Base-by-base conservation (phyloP, 2,888 invertebrate species). In the Lymantria monacha region DNA sequence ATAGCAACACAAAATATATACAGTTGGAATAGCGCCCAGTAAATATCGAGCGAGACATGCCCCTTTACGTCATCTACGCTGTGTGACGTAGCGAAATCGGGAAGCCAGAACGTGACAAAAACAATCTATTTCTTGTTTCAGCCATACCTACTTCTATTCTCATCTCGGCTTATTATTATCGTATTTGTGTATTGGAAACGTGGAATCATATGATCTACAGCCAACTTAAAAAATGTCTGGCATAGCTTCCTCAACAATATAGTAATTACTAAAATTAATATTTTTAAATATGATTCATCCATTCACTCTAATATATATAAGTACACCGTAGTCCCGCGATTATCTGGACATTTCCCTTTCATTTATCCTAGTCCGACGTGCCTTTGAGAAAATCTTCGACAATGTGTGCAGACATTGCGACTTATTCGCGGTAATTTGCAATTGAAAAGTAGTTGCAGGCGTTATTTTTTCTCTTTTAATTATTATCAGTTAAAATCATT, bases 1-100 rank as follows among this genome's bases (percentile, higher is more conserved):
- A 33, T 8, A 5, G 10, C 10, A 33, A 10, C 10, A 33, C 11
- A 38, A 38, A 38, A 38, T 38, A n/a, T 36, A 38, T 38, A 7
- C 2, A 38, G 12, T 50, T 50, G 50, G 50, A 42, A 50, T 37
- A 37, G 9, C 46, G 50, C 50, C 50, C 46, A 42, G 30, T 46
- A 46, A 46, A 46, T 46, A 50, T 50, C 36, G 50, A 50, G 42
- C 40, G 9, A 41, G 42, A 46, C 45, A n/a, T 41, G 45, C 41
- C 38, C 38, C 11, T 11, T 13, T 36, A 30, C 13, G 15, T 46
- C 37, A 46, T 31, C 13, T 11, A 30, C 9, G 2, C 12, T 7
- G 7, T 38, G 38, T 12, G 7, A 12, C 38, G n/a, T 7, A n/a
- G 12, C 38, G 7, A 38, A 38, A n/a, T 1, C 38, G n/a, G n/a